Conservation (phyloP, 1,140 invertebrate genomes). For the Drusus annulatus region DNA sequence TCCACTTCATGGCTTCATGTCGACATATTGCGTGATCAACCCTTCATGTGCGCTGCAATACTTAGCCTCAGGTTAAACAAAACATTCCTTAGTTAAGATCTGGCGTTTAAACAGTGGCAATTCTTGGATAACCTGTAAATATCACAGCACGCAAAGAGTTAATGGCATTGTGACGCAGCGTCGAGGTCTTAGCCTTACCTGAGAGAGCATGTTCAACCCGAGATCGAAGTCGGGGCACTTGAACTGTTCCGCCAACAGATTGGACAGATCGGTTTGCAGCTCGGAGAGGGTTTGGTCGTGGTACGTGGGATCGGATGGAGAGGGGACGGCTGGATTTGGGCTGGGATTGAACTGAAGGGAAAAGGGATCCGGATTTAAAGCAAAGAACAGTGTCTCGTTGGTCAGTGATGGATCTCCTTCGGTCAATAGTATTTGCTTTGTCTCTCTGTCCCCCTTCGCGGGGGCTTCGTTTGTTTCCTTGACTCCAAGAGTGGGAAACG, state of each 20-base stretch:
- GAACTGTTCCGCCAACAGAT: constrained; percentile 53
- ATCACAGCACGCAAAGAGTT: constrained; percentile 4
- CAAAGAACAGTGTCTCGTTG: background rate
- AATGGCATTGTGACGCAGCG: constrained; percentile 5
- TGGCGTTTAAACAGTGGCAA: background rate
- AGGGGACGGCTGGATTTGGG: background rate
- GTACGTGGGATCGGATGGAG: constrained; percentile 24
- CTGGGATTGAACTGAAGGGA: constrained; percentile 1
- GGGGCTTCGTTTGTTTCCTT: constrained; percentile 41
- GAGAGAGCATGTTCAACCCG: constrained; percentile 41
- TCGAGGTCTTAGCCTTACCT: constrained; percentile 48
- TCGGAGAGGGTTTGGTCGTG: constrained; percentile 38
- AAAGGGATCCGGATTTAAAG: constrained; percentile 19
- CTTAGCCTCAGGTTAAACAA: background rate
- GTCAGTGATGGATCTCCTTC: background rate
- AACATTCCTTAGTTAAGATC: background rate
- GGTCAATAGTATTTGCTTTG: background rate
- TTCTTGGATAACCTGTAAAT: constrained; percentile 13
- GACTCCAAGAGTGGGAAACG: constrained; percentile 11
- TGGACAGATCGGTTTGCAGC: constrained; percentile 45
- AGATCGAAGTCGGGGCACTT: constrained; percentile 54
- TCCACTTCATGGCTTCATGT: constrained; percentile 12
- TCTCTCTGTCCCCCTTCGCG: constrained; percentile 41
- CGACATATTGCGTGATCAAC: constrained; percentile 24
- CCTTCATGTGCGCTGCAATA: constrained; percentile 18